phyloP scores from a whole-genome alignment of 1,140 invertebrate genomes.

The Ostrea denselamellosa region DNA sequence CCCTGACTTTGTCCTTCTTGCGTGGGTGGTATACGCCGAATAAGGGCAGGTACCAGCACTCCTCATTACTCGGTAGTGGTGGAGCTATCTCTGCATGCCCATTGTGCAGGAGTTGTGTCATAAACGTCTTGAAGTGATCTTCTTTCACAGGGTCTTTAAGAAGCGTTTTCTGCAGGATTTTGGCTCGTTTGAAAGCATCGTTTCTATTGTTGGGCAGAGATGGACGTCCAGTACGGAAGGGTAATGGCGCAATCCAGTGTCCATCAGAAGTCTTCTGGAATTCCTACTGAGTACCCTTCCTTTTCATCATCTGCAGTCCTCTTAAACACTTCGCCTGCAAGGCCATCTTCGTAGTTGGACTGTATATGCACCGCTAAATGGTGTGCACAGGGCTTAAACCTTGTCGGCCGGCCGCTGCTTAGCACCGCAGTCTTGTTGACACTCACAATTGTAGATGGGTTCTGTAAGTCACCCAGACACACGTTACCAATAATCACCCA shows the following conservation, averaged over 20 bases:
- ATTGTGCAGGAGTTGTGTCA: constrained; percentile 39
- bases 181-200: constrained; percentile 30
- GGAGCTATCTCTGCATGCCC: constrained; percentile 36
- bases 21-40: constrained; percentile 43
- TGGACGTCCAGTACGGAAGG: constrained; percentile 5
- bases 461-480: constrained; percentile 37
- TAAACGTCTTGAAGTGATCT: constrained; percentile 41
- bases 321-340: constrained; percentile 25
- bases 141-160: constrained; percentile 25
- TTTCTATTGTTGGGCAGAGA: constrained; percentile 50
- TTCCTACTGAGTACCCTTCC: constrained; percentile 40
- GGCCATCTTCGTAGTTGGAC: too few species aligned
- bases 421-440: constrained; percentile 1
- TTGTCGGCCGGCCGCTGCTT: not conserved
- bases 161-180: not conserved
- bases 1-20: constrained; percentile 45
- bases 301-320: constrained; percentile 45
- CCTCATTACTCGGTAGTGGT: not conserved
- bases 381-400: not conserved
- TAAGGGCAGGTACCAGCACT: constrained; percentile 54
- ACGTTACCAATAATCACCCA: constrained; percentile 53
- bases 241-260: constrained; percentile 48
- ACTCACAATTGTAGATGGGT: not conserved
- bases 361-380: too few species aligned
- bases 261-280: constrained; percentile 18